Percentiles rank a stretch among this genome's conserved stretches.
Evolutionary conservation across 2,888 invertebrate species (phyloP).

Genomic region (Philonicus albiceps): DNA sequence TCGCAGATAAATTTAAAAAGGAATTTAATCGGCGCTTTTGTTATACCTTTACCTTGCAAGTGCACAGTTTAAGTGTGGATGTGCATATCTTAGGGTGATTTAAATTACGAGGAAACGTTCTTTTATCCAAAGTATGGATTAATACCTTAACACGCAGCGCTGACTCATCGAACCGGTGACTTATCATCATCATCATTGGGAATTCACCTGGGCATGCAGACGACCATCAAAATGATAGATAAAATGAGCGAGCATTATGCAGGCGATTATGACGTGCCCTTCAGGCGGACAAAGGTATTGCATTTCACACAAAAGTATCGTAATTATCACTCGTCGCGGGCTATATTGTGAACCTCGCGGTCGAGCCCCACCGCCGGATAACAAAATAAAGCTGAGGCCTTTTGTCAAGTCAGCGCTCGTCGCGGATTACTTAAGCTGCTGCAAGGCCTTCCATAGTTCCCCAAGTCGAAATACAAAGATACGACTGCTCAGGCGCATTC

Average conservation of each 20-base stretch:
- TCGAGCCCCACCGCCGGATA: background rate
- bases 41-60: background rate
- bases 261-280: constrained; percentile 59
- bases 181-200: constrained; percentile 16
- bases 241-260: constrained; percentile 55
- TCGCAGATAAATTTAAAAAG: background rate
- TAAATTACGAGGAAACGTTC: background rate
- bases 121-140: background rate
- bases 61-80: background rate
- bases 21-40: background rate
- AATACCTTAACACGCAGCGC: background rate
- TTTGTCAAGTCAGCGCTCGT: background rate
- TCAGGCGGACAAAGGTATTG: constrained; percentile 40
- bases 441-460: constrained; percentile 5
- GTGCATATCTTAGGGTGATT: background rate
- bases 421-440: constrained; percentile 22
- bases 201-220: constrained; percentile 24
- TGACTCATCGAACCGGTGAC: constrained; percentile 42
- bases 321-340: constrained; percentile 15
- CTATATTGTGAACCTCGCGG: background rate
- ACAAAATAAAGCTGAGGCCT: constrained; percentile 4
- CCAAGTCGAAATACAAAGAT: constrained; percentile 8
- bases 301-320: constrained; percentile 26
- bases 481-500: background rate
- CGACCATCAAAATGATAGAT: constrained; percentile 56